Conservation (phyloP, 2,888 invertebrate genomes). For the Torymus texanus region DNA sequence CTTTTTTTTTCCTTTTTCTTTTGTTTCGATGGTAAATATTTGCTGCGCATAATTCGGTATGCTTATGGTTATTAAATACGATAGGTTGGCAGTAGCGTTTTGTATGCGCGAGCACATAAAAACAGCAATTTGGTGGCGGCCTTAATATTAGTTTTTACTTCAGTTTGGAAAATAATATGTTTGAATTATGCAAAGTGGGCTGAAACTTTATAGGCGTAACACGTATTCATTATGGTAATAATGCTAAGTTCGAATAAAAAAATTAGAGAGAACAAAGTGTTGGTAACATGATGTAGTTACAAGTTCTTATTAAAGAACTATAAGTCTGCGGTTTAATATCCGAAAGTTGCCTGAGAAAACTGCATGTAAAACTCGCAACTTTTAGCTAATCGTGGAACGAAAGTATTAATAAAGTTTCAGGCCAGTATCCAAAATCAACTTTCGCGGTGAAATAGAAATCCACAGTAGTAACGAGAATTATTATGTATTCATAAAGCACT, state of each 20-base stretch:
- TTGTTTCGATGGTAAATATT: too few species aligned
- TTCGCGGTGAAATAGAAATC: background rate
- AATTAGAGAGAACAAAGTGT: background rate
- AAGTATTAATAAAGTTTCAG: conserved; percentile 38
- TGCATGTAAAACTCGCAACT: conserved; percentile 1
- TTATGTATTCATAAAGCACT: too few species aligned
- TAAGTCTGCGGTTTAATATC: conserved; percentile 25
- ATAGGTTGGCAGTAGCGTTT: too few species aligned
- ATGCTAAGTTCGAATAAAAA: background rate
- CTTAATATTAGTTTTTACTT: background rate
- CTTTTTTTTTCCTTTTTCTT: too few species aligned
- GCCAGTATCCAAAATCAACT: conserved; percentile 27
- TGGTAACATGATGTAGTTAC: background rate
- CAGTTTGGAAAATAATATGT: background rate
- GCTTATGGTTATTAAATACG: too few species aligned
- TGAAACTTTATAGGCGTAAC: background rate
- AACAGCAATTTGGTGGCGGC: background rate
- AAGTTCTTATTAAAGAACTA: conserved; percentile 25
- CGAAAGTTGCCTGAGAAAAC: background rate
- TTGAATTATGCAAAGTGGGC: background rate
- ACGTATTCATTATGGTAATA: background rate
- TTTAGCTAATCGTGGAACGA: conserved; percentile 4
- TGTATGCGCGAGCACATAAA: too few species aligned
- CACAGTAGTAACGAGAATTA: too few species aligned
- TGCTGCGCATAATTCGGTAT: too few species aligned